Evolutionary conservation across 1,140 invertebrate species (phyloP), one percentile per base, ranked within the genome.

Genomic region (Drosophila auraria): DNA sequence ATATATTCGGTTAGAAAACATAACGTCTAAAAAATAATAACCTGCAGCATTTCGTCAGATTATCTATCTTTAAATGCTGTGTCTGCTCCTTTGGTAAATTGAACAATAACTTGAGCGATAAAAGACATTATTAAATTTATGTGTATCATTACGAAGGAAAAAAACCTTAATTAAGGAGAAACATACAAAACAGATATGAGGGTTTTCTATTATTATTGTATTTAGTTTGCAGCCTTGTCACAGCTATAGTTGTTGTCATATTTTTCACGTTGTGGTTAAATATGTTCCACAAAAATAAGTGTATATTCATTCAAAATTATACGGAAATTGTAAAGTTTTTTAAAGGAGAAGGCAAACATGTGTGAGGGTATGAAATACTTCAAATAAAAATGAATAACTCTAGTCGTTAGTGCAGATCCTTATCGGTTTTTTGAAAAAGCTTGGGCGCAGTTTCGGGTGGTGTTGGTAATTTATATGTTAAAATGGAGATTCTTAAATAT

Each of bases 41-140:
- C 50, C 36, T 64, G 51, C 61, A 69, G 63, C 64, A 69, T 71
- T 71, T 71, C 5, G 25, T 57, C 36, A 40, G 36, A 57, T 2
- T 57, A 57, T 40, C 23, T 40, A 36, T 36, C 33, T 38, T 14
- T 25, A 57, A 40, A 57, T 57, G 54, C 54, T 57, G 33, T 25
- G 54, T 57, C 36, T 57, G 54, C 54, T 57, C 36, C 36, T 57
- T 40, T 25, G 36, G 54, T 57, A 57, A 25, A 40, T 57, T 40
- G 36, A 57, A 36, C 36, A 57, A 40, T 38, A 56, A 57, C 20
- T 40, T 40, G 54, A 57, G 54, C 54, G 36, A n/a, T 57, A 57
- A 57, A 57, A 57, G 54, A 57, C 54, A 57, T 57, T 57, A 57
- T 57, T 40, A 25, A 23, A 40, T n/a, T n/a, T 40, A 40, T 57